These are phyloP conservation scores for Ageneiosus marmoratus DNA, from an alignment of 2,113 vertebrate species.

Conservation along the genomic window DNA sequence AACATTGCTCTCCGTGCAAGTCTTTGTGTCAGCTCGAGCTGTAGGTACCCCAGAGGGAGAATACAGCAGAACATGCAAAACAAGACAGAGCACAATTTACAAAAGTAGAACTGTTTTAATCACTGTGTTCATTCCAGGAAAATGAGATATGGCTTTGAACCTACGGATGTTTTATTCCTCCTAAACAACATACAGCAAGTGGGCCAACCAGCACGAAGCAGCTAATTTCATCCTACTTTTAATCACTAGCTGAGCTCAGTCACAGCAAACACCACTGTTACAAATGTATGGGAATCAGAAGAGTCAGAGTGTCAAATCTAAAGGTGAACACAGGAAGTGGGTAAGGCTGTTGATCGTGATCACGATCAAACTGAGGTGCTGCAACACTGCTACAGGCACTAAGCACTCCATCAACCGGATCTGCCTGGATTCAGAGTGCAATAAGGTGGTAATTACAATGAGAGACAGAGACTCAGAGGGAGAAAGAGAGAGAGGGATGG, in stretches of 20 bases:
- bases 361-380: constrained; percentile 16
- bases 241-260: constrained; percentile 51
- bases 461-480: constrained; percentile 10
- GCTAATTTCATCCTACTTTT: constrained; percentile 47
- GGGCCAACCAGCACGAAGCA: constrained; percentile 27
- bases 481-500: neutral
- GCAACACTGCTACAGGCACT: constrained; percentile 24
- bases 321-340: constrained; percentile 8
- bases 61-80: constrained; percentile 1
- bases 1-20: constrained; percentile 62
- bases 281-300: constrained; percentile 23
- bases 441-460: constrained; percentile 34
- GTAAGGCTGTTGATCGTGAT: constrained; percentile 7
- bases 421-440: neutral
- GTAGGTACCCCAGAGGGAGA: constrained; percentile 25
- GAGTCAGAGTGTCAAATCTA: neutral
- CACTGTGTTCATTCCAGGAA: constrained; percentile 33
- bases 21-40: constrained; percentile 62
- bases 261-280: constrained; percentile 30
- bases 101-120: constrained; percentile 39
- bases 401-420: neutral
- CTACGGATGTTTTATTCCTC: constrained; percentile 15
- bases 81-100: constrained; percentile 17
- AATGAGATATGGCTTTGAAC: constrained; percentile 29
- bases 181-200: constrained; percentile 21